These are phyloP conservation scores for Salvelinus sp. DNA, from an alignment of 2,113 vertebrate species.

Conservation along the genomic window DNA sequence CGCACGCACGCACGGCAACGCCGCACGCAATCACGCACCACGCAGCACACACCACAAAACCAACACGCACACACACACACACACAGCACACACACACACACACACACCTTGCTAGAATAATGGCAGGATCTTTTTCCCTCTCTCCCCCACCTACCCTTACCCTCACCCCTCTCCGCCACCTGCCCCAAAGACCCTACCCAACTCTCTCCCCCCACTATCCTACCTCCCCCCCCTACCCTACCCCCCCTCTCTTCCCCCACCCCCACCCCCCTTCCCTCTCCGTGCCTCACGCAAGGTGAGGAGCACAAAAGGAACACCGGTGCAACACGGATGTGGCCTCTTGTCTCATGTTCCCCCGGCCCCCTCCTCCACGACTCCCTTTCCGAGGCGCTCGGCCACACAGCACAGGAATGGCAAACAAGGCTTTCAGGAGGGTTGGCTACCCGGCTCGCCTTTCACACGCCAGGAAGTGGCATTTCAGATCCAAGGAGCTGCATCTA, in stretches of 20 bases:
- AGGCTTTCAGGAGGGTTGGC: conserved; percentile 64
- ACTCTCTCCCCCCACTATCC: too few species aligned
- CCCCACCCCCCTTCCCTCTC: background rate
- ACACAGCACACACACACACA: too few species aligned
- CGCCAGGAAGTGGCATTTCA: conserved; percentile 77
- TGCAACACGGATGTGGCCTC: conserved; percentile 70
- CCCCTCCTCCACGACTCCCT: conserved; percentile 31
- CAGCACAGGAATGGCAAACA: conserved; percentile 74
- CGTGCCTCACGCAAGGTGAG: conserved; percentile 65
- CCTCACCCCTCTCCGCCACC: too few species aligned
- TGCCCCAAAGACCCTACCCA: too few species aligned
- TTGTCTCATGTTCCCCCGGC: too few species aligned
- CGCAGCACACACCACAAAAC: too few species aligned
- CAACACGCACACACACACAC: too few species aligned
- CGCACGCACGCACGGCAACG: background rate
- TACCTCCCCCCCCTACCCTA: too few species aligned
- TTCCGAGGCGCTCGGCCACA: conserved; percentile 47
- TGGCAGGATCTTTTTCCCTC: conserved; percentile 31
- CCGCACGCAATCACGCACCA: too few species aligned
- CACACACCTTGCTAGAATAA: conserved; percentile 59
- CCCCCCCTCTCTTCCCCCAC: too few species aligned
- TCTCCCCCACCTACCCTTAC: too few species aligned
- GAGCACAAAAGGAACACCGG: conserved; percentile 80
- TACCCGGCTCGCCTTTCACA: conserved; percentile 70
- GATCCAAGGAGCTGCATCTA: conserved; percentile 72